These are phyloP conservation scores for Anthophora plumipes DNA, from an alignment of 2,888 invertebrate species.

Conservation along the genomic window DNA sequence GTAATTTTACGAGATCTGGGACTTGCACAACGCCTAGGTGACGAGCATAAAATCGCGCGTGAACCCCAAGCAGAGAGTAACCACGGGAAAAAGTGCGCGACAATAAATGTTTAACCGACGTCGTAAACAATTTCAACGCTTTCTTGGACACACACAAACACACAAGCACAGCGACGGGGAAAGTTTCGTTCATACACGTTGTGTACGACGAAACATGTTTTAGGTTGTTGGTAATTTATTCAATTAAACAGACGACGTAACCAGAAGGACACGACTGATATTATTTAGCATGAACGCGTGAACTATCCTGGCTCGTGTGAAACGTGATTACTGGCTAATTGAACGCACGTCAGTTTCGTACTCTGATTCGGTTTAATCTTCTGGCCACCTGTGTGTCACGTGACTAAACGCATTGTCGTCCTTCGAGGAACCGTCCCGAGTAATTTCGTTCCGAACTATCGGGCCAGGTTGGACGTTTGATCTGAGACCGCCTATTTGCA, in stretches of 20 bases:
- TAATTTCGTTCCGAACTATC: slow-evolving; percentile 57
- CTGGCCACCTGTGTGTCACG: slow-evolving; percentile 47
- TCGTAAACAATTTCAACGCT: slow-evolving; percentile 12
- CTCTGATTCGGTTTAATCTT: slow-evolving; percentile 64
- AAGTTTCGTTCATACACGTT: neutral
- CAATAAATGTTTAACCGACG: slow-evolving; percentile 24
- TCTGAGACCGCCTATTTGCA: slow-evolving; percentile 39
- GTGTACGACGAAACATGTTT: slow-evolving; percentile 10
- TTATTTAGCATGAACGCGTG: slow-evolving; percentile 44
- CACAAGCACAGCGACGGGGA: neutral
- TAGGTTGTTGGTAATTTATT: slow-evolving; percentile 32
- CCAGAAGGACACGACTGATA: slow-evolving; percentile 12
- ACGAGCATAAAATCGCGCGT: slow-evolving; percentile 12
- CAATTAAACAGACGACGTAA: slow-evolving; percentile 23
- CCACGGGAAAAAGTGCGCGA: neutral
- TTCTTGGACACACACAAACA: neutral
- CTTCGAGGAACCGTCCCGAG: slow-evolving; percentile 40
- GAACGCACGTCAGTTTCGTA: slow-evolving; percentile 52
- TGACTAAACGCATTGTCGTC: slow-evolving; percentile 51
- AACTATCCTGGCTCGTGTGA: slow-evolving; percentile 27
- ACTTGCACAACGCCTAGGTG: neutral
- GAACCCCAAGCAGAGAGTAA: neutral
- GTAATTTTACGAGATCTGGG: neutral
- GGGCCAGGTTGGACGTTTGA: slow-evolving; percentile 27
- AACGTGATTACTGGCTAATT: slow-evolving; percentile 59